Evolutionary conservation across 92 coral and sea anemone genomes (phyloP).

Genomic region (Bergia puertoricense): DNA sequence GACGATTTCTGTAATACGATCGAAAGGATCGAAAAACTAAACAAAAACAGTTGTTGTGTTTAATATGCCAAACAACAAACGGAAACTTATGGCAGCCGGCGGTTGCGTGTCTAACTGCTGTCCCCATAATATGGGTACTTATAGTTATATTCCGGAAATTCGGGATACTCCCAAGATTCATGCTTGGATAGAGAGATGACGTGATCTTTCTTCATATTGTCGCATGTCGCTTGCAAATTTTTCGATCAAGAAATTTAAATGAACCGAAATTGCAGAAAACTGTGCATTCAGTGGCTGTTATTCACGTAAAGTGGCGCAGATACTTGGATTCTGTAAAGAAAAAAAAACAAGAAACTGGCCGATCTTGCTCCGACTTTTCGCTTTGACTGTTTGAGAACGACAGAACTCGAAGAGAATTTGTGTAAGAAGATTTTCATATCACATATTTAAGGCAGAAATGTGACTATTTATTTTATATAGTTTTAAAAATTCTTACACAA

Average conservation of each 20-base stretch:
- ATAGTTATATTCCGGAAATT: neutral
- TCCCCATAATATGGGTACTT: neutral
- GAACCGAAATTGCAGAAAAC: neutral
- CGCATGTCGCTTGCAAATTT: neutral
- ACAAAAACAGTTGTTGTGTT: neutral
- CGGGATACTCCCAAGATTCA: neutral
- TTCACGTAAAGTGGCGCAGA: neutral
- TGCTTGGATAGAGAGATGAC: neutral
- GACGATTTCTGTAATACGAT: neutral
- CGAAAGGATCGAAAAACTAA: neutral
- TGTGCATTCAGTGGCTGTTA: neutral
- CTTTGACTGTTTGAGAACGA: neutral
- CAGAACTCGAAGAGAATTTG: neutral
- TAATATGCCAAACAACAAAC: neutral
- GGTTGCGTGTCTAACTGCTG: neutral
- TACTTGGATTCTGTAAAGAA: neutral
- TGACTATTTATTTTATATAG: too few relatives aligned
- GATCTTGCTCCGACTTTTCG: too few relatives aligned
- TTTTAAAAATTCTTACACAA: neutral
- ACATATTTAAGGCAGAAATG: too few relatives aligned
- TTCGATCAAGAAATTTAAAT: neutral
- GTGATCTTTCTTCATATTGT: neutral
- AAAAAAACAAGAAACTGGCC: too few relatives aligned
- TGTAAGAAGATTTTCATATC: neutral
- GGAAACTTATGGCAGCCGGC: neutral